These are phyloP conservation scores for Ips nitidus DNA, from an alignment of 1,140 invertebrate species.

Conservation along the genomic window DNA sequence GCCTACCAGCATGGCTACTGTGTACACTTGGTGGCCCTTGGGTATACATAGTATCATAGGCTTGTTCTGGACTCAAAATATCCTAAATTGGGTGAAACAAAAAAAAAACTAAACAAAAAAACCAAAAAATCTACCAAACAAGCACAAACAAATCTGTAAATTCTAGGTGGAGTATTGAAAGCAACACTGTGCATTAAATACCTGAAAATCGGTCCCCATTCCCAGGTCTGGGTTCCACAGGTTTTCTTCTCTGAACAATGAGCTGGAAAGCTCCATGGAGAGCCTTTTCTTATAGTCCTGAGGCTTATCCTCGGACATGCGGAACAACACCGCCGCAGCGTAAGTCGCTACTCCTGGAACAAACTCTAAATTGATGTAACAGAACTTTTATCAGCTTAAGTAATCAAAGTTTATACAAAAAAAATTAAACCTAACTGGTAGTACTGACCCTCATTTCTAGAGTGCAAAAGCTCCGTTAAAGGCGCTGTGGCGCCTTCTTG, in stretches of 20 bases:
- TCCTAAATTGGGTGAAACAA: slow-evolving; percentile 70
- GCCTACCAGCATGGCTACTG: slow-evolving; percentile 72
- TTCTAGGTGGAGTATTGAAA: slow-evolving; percentile 1
- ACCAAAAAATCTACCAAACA: slow-evolving; percentile 57
- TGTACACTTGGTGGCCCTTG: slow-evolving; percentile 71
- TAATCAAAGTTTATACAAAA: too few relatives aligned
- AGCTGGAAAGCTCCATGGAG: slow-evolving; percentile 93
- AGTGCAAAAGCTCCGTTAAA: slow-evolving; percentile 92
- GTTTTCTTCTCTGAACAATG: slow-evolving; percentile 79
- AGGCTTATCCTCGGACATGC: slow-evolving; percentile 98
- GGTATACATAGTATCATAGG: slow-evolving; percentile 89
- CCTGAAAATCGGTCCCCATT: slow-evolving; percentile 85
- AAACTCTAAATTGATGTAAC: too few relatives aligned
- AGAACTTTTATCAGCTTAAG: too few relatives aligned
- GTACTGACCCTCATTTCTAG: slow-evolving; percentile 79
- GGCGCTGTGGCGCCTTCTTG: slow-evolving; percentile 95
- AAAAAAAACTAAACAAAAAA: slow-evolving; percentile 57
- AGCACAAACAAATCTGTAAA: slow-evolving; percentile 46
- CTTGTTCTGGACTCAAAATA: slow-evolving; percentile 83
- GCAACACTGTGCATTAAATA: slow-evolving; percentile 49
- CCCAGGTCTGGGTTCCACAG: slow-evolving; percentile 79
- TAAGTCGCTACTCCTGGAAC: slow-evolving; percentile 82
- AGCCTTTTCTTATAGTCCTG: slow-evolving; percentile 97
- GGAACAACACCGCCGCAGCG: slow-evolving; percentile 94
- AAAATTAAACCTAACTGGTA: too few relatives aligned